Percentiles rank a stretch among this genome's conserved stretches.
Evolutionary conservation across 2,113 vertebrate genomes (phyloP).

Genomic region (Rhinolophus ferrumequinum): DNA sequence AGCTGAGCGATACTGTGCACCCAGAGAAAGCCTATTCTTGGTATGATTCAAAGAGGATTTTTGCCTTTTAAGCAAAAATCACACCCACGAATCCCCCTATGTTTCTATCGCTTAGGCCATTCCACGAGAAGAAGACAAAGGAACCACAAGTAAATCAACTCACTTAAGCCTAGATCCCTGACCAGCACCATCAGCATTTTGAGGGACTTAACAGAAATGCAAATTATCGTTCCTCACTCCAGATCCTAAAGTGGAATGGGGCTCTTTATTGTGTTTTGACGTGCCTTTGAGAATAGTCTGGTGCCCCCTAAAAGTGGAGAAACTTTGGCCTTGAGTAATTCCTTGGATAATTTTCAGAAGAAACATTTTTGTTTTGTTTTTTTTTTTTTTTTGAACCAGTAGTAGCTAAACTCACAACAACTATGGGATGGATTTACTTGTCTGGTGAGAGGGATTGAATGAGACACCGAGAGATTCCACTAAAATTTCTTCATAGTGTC

Average conservation of each 20-base stretch:
- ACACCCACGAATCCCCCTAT: not conserved
- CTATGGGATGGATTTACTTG: not conserved
- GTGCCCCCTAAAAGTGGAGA: not conserved
- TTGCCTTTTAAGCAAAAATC: not conserved
- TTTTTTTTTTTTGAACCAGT: not conserved
- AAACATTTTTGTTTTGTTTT: not conserved
- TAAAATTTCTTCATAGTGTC: not conserved
- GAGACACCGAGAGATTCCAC: not conserved
- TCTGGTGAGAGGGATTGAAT: not conserved
- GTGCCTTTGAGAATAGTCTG: not conserved
- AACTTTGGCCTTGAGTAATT: not conserved
- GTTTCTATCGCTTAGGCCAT: not conserved
- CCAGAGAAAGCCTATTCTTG: not conserved
- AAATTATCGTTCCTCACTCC: not conserved
- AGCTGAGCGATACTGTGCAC: not conserved
- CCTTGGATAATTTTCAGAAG: not conserved
- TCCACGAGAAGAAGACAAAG: not conserved
- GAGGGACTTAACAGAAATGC: not conserved
- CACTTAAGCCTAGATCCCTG: not conserved
- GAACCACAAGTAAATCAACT: not conserved
- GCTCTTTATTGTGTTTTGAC: not conserved
- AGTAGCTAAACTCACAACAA: not conserved
- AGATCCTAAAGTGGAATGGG: not conserved
- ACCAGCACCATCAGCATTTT: accelerated
- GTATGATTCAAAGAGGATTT: not conserved